A percentile compares a stretch with the other conserved stretches of the same genome.
Conservation (phyloP, 2,113 vertebrate species). For the Pipra filicauda region DNA sequence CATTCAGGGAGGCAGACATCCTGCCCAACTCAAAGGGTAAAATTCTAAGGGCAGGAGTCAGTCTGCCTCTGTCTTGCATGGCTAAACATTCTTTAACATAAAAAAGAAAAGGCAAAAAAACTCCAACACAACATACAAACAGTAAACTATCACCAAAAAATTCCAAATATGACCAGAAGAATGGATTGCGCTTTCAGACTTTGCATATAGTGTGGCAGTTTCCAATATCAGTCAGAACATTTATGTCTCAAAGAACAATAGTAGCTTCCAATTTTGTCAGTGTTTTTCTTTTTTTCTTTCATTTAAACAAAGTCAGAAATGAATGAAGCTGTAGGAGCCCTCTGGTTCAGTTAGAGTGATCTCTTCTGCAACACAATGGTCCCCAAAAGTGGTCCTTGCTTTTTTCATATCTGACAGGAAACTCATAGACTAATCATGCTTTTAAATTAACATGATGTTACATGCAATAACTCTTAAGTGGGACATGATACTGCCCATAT, state of each 20-base stretch:
- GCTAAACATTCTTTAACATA: not conserved
- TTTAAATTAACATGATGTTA: not conserved
- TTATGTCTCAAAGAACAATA: not conserved
- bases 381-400: not conserved
- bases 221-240: not conserved
- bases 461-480: not conserved
- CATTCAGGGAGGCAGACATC: not conserved
- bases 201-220: not conserved
- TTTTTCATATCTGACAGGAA: not conserved
- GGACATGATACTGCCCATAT: not conserved
- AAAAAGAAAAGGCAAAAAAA: not conserved
- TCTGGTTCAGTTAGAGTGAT: not conserved
- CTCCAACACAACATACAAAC: not conserved
- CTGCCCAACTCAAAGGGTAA: not conserved
- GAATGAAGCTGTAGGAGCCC: not conserved
- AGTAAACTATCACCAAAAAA: not conserved
- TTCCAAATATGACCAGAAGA: not conserved
- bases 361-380: not conserved
- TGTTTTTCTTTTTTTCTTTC: not conserved
- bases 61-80: not conserved
- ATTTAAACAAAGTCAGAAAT: not conserved
- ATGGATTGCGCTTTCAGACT: not conserved
- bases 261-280: not conserved
- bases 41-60: not conserved
- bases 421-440: not conserved